These are phyloP conservation scores for Congeria kusceri DNA, from an alignment of 2,888 invertebrate species.

Conservation along the genomic window DNA sequence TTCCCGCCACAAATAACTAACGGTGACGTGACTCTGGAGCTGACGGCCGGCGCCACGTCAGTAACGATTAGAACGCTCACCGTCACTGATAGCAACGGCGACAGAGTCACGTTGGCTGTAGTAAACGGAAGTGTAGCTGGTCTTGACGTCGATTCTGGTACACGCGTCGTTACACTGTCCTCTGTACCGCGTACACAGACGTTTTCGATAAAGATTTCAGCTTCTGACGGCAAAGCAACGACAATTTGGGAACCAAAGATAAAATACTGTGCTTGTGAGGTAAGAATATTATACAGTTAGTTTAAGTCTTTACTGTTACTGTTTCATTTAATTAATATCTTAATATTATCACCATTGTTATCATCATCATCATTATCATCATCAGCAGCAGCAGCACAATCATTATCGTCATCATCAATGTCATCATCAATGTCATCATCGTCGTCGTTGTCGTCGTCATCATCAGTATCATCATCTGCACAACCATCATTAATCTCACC, in stretches of 20 bases:
- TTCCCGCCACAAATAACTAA: slow-evolving; percentile 58
- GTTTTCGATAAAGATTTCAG: slow-evolving; percentile 49
- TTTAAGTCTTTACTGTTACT: no score
- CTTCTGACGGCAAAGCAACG: slow-evolving; percentile 62
- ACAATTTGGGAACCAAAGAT: slow-evolving; percentile 65
- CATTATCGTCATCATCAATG: no score
- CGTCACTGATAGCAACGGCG: slow-evolving; percentile 66
- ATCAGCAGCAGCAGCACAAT: no score
- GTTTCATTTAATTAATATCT: no score
- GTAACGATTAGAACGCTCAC: slow-evolving; percentile 44
- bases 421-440: no score
- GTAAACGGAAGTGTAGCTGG: slow-evolving; percentile 54
- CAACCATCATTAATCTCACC: no score
- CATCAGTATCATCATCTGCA: no score
- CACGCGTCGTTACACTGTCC: slow-evolving; percentile 53
- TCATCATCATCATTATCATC: no score
- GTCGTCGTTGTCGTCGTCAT: no score
- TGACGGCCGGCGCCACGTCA: slow-evolving; percentile 57
- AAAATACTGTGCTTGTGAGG: slow-evolving; percentile 68
- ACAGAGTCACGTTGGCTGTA: slow-evolving; percentile 56
- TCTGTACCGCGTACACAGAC: slow-evolving; percentile 54
- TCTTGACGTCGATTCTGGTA: slow-evolving; percentile 42
- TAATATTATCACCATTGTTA: no score
- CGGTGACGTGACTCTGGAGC: slow-evolving; percentile 50
- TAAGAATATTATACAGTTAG: slow-evolving; percentile 1